phyloP scores from a whole-genome alignment of 2,797 vertebrate genomes.

The Amphiprion clarkii region DNA sequence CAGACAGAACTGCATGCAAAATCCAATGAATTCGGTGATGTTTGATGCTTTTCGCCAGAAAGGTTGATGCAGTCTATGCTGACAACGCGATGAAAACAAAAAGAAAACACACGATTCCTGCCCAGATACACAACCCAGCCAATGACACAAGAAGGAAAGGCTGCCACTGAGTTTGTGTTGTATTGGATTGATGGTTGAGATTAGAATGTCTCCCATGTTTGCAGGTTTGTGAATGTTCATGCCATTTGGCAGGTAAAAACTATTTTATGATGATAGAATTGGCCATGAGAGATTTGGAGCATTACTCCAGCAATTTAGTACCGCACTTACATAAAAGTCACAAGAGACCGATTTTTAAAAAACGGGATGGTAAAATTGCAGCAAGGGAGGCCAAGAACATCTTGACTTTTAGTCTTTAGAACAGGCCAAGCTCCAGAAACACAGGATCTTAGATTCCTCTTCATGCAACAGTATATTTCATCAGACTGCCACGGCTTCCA shows the following conservation, averaged over 20 bases:
- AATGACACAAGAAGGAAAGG: too few relatives aligned
- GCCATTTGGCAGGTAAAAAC: not conserved
- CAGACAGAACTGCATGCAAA: not conserved
- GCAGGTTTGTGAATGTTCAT: not conserved
- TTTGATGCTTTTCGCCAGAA: not conserved
- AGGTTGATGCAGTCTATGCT: too few relatives aligned
- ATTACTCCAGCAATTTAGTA: not conserved
- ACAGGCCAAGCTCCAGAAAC: not conserved
- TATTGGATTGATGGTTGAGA: not conserved
- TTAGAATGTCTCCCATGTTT: not conserved
- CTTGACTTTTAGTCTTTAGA: not conserved
- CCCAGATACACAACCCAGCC: not conserved
- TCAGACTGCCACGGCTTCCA: too few relatives aligned
- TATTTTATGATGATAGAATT: not conserved
- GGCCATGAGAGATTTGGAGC: not conserved
- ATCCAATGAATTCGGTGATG: too few relatives aligned
- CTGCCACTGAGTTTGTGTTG: not conserved
- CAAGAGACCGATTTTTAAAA: not conserved
- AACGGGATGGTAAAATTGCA: not conserved
- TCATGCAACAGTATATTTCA: not conserved
- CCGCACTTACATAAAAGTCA: not conserved
- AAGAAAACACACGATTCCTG: not conserved
- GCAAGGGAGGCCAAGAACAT: not conserved
- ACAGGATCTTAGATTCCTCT: not conserved
- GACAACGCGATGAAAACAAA: not conserved